Conservation (phyloP, 2,113 vertebrate species). For the Heliornis fulica region DNA sequence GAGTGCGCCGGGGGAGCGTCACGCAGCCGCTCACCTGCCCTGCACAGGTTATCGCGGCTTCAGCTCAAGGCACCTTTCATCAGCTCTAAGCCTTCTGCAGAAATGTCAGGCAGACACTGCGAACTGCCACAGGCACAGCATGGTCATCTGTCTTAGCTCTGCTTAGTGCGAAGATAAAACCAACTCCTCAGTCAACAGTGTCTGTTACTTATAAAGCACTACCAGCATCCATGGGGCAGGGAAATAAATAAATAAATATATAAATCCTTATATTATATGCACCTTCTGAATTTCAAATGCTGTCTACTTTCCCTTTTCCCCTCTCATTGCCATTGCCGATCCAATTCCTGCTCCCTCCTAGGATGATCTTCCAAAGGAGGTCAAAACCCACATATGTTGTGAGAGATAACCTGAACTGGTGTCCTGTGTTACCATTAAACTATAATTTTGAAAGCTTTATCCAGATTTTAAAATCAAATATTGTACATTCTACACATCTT, state of each 20-base stretch:
- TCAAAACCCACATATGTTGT: neutral
- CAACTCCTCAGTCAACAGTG: neutral
- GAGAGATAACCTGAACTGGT: neutral
- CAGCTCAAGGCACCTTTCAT: neutral
- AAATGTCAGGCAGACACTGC: fast-evolving
- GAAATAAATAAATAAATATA: too few species aligned
- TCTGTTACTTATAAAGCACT: neutral
- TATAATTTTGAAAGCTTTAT: neutral
- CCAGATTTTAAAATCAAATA: neutral
- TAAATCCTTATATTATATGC: neutral
- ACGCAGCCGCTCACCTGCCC: neutral
- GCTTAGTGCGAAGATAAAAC: neutral
- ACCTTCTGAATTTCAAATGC: neutral
- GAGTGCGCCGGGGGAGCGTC: neutral
- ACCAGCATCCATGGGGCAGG: neutral
- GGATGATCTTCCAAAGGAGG: neutral
- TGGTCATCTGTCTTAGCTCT: neutral
- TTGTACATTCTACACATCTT: neutral
- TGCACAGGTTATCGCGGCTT: neutral
- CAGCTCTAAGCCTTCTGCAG: neutral
- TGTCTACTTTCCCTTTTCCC: neutral
- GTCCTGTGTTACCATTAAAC: neutral
- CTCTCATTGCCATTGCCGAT: neutral
- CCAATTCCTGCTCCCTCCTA: neutral
- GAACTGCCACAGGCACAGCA: neutral